These are phyloP conservation scores for Pachyuromys duprasi DNA, from an alignment of 2,797 vertebrate species.

Conservation along the genomic window DNA sequence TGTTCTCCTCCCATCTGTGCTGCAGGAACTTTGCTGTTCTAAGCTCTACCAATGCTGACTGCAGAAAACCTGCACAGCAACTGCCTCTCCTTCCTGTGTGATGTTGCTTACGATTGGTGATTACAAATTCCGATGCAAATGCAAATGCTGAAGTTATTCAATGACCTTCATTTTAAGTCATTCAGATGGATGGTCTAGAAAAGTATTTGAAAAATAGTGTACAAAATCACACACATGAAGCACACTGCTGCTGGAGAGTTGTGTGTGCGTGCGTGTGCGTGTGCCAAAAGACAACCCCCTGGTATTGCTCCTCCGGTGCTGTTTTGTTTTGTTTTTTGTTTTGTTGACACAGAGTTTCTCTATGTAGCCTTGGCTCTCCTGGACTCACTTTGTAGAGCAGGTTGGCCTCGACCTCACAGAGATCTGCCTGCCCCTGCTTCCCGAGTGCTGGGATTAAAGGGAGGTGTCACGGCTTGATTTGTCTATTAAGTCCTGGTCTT, in stretches of 20 bases:
- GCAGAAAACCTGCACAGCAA: not conserved
- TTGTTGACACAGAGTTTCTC: too few relatives aligned
- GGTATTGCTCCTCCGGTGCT: not conserved
- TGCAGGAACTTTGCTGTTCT: not conserved
- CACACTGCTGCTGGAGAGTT: not conserved
- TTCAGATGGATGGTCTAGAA: not conserved
- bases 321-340: too few relatives aligned
- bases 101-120: too few relatives aligned
- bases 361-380: too few relatives aligned
- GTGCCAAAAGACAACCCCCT: not conserved
- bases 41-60: not conserved
- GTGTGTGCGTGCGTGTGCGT: not conserved
- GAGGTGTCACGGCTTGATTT: too few relatives aligned
- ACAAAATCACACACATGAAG: not conserved
- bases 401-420: too few relatives aligned
- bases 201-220: not conserved
- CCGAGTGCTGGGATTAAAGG: too few relatives aligned
- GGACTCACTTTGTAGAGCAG: too few relatives aligned
- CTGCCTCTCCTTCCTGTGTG: not conserved
- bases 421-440: too few relatives aligned
- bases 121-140: not conserved
- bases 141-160: not conserved
- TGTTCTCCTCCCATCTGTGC: accelerated
- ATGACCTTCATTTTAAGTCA: not conserved
- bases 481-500: too few relatives aligned